Base-by-base conservation (phyloP, 2,888 invertebrate species). In the Amphipoea lucens region DNA sequence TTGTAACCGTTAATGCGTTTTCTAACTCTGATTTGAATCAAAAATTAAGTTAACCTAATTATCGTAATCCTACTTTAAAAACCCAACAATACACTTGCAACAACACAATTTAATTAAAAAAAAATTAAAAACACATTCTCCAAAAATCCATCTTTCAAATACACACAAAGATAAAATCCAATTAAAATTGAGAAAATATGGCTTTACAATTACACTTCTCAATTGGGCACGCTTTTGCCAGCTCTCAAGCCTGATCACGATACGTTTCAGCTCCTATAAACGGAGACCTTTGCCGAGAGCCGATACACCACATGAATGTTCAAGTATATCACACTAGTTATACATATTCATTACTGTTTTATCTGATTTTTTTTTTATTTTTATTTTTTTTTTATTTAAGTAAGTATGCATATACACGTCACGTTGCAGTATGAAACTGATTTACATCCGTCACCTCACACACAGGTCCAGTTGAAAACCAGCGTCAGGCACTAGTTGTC, bases 221-320 rank as follows among this genome's bases (percentile, higher is more conserved):
- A 74, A 68, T 78, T 57, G 23, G 74, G 42, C 65, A 51, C 65
- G 72, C n/a, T 54, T 72, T 71, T 66, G 20, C 6, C 4, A 40
- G 71, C 83, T 74, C 63, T 74, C 40, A 65, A 60, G 60, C 14
- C 29, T 67, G 70, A 70, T 85, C 79, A 36, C 62, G 60, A 77
- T 75, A 77, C 77, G 67, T 79, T 68, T 40, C 68, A n/a, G 11
- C 51, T 57, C 42, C 57, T 20, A 79, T 86, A 82, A 81, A 78
- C 68, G 62, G 51, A 66, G 73, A 68, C 69, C 69, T 76, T 79
- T 60, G 29, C 57, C 75, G 62, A 80, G 66, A 14, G 62, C 74
- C 63, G 81, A 42, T 54, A 78, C 71, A 66, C 51, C 71, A 66
- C 60, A 60, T 69, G 63, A 63, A 72, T 82, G 57, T 68, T 45